These are phyloP conservation scores for Xenopus borealis DNA, from an alignment of 2,113 vertebrate genomes.

Conservation along the genomic window DNA sequence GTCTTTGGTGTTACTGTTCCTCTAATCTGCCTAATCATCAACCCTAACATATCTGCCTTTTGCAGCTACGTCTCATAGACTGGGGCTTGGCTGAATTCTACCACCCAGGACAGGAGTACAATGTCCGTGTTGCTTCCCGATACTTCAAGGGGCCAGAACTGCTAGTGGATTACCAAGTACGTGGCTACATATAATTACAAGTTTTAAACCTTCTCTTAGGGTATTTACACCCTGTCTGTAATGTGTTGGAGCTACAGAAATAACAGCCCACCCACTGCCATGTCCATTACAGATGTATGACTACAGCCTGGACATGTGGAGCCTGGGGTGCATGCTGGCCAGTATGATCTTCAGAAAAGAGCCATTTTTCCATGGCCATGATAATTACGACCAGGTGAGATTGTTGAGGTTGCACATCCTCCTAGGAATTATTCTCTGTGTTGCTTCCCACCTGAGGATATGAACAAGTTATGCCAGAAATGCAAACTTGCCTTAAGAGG, in stretches of 20 bases:
- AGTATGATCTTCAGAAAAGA: slow-evolving; percentile 87
- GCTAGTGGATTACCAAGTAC: slow-evolving; percentile 84
- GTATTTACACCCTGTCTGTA: no score
- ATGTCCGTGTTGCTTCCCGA: slow-evolving; percentile 80
- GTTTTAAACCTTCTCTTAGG: background rate
- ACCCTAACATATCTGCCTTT: slow-evolving; percentile 5
- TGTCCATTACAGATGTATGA: slow-evolving; percentile 74
- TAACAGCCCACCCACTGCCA: no score
- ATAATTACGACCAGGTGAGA: slow-evolving; percentile 81
- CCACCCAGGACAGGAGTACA: slow-evolving; percentile 81
- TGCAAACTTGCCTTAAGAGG: no score
- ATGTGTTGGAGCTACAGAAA: background rate
- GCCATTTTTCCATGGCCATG: slow-evolving; percentile 82
- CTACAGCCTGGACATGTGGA: slow-evolving; percentile 87
- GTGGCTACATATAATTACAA: slow-evolving; percentile 13
- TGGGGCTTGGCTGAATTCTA: slow-evolving; percentile 85
- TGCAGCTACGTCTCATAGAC: slow-evolving; percentile 80
- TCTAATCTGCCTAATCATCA: no score
- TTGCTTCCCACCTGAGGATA: no score
- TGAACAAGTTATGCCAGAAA: no score
- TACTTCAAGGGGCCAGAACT: slow-evolving; percentile 84
- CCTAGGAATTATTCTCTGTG: no score
- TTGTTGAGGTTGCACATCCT: no score
- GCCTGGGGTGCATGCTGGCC: slow-evolving; percentile 82
- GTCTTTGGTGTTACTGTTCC: background rate